Conservation (phyloP, 2,113 vertebrate species). For the Emydura subglobosa region DNA sequence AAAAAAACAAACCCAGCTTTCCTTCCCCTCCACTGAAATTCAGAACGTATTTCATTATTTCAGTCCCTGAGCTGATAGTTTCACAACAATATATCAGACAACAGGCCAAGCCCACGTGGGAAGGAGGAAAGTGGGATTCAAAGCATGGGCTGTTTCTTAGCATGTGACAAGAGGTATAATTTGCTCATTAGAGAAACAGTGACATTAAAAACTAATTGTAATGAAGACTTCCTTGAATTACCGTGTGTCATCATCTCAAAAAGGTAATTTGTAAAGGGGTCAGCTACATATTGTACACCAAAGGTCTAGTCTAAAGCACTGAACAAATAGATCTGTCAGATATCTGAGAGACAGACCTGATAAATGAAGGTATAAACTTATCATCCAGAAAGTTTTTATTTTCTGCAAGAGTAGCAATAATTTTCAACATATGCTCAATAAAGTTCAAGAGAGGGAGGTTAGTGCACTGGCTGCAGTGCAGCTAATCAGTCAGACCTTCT, state of each 20-base stretch:
- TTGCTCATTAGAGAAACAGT: conserved; percentile 4
- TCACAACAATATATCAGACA: not conserved
- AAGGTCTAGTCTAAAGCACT: not conserved
- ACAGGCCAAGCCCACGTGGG: not conserved
- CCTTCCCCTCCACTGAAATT: not conserved
- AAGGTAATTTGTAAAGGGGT: not conserved
- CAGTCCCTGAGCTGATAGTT: fast-evolving
- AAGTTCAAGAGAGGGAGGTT: fast-evolving
- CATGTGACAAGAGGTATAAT: not conserved
- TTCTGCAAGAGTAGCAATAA: not conserved
- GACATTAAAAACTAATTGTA: conserved; percentile 21
- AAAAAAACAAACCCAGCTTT: not conserved
- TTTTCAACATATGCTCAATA: not conserved
- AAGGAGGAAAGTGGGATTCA: not conserved
- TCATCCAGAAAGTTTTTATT: not conserved
- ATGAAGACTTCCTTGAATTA: not conserved
- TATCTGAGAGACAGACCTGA: not conserved
- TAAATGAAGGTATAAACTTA: not conserved
- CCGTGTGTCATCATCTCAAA: not conserved
- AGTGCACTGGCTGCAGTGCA: not conserved
- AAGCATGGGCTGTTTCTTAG: not conserved
- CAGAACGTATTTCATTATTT: not conserved
- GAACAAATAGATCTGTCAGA: not conserved
- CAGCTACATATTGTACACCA: not conserved
- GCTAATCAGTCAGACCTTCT: not conserved